Evolutionary conservation across 2,113 vertebrate species (phyloP).

Genomic region (Chloebia gouldiae): DNA sequence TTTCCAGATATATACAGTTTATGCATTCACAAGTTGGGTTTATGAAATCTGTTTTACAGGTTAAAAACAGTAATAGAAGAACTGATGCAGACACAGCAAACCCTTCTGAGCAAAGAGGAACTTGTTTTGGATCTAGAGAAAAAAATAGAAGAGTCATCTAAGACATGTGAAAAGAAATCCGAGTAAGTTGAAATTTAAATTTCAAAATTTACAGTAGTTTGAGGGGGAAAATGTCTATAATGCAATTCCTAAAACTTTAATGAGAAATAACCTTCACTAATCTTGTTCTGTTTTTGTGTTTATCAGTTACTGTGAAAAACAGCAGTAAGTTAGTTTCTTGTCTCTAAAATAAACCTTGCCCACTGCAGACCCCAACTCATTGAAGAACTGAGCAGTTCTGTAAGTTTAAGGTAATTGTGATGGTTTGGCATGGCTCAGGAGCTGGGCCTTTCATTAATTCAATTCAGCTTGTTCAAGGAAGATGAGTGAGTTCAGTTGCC

Average conservation of each 20-base stretch:
- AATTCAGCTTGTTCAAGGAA: neutral
- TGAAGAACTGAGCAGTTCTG: neutral
- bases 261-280: neutral
- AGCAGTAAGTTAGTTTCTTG: neutral
- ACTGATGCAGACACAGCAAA: constrained; percentile 86
- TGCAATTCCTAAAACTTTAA: neutral
- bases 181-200: constrained; percentile 79
- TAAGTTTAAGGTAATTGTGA: neutral
- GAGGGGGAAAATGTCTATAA: neutral
- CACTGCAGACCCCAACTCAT: neutral
- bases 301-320: neutral
- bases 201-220: neutral
- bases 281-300: neutral
- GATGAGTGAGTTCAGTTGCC: neutral
- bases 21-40: neutral
- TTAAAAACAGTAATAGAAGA: constrained; percentile 89
- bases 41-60: constrained; percentile 72
- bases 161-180: constrained; percentile 85
- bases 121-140: constrained; percentile 84
- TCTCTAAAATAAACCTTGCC: neutral
- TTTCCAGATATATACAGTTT: neutral
- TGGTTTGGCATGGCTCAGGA: neutral
- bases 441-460: neutral
- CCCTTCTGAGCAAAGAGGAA: constrained; percentile 86
- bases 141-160: constrained; percentile 88